Evolutionary conservation across 2,113 vertebrate species (phyloP).

Genomic region (Mungos mungo): DNA sequence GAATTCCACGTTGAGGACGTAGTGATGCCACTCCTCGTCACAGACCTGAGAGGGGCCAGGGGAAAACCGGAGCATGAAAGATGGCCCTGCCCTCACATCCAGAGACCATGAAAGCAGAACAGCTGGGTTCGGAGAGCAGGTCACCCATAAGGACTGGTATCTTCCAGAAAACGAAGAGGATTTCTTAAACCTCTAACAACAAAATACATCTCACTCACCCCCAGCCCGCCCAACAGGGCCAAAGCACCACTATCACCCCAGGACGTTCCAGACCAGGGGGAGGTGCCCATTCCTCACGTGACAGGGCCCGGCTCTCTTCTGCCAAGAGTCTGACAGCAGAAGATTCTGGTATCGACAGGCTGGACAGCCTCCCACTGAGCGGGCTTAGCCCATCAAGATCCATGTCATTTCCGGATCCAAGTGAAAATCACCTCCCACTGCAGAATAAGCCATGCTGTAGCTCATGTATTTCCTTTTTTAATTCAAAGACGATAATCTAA

Average conservation of each 20-base stretch:
- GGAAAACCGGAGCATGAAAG: background rate
- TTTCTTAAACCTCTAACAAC: background rate
- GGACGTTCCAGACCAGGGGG: background rate
- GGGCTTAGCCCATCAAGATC: too few relatives aligned
- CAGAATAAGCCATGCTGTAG: background rate
- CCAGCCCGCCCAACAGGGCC: background rate
- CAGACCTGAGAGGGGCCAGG: conserved; percentile 87
- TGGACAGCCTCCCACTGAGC: background rate
- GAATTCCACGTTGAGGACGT: conserved; percentile 94
- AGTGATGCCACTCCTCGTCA: conserved; percentile 99
- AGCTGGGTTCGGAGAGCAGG: accelerated
- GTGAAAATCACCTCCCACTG: background rate
- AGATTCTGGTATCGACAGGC: accelerated
- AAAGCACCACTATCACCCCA: background rate
- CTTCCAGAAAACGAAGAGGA: background rate
- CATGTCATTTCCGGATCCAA: background rate
- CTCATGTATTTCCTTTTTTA: background rate
- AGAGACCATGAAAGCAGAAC: accelerated
- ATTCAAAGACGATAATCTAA: background rate
- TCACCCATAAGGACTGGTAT: accelerated
- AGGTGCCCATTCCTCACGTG: accelerated
- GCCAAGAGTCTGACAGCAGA: background rate
- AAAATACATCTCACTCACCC: background rate
- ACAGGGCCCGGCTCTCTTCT: background rate
- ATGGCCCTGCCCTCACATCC: background rate